Base-by-base conservation (phyloP, 2,888 invertebrate species). In the Hypselothyrea guttata region DNA sequence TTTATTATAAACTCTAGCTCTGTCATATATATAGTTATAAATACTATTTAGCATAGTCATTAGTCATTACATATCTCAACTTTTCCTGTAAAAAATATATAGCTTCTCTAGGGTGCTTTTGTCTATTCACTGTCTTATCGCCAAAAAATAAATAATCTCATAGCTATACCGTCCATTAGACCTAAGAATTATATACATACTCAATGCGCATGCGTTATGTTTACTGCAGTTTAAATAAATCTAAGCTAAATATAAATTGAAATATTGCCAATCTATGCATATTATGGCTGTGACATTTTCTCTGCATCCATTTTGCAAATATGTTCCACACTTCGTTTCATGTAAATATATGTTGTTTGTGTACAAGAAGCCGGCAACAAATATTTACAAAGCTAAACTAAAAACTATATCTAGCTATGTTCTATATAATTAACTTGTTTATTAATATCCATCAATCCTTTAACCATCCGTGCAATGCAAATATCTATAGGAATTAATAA, bases 401-500 rank as follows among this genome's bases (percentile, higher is more conserved):
- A 22, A 22, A 22, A 22, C 22, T 38, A 37, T 38, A 42, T 38
- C 27, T 15, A 53, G 46, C 61, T 54, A 60, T 62, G 57, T 67
- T 73, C 47, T 59, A 61, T 58, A 51, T 58, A 64, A 78, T 81
- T 77, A 81, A 76, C 70, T 41, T 58, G 42, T 64, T 56, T 60
- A 69, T 69, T 65, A 65, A 71, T 71, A 45, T 81, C 60, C n/a
- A n/a, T n/a, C n/a, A n/a, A 59, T 66, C 52, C 55, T 67, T 65
- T 60, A 71, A 58, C 42, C 45, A 52, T 64, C 48, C 56, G 58
- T 53, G 58, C 54, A 53, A 66, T 62, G 68, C 62, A 71, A 61
- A 56, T 63, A 60, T 81, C 22, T 22, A 63, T 88, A 93, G 93
- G 93, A 92, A 89, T 90, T 91, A 87, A 91, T 93, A 87, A 91